Evolutionary conservation across 2,888 invertebrate genomes (phyloP), one percentile per base, ranked within the genome.

Genomic region (Lycaena phlaeas): DNA sequence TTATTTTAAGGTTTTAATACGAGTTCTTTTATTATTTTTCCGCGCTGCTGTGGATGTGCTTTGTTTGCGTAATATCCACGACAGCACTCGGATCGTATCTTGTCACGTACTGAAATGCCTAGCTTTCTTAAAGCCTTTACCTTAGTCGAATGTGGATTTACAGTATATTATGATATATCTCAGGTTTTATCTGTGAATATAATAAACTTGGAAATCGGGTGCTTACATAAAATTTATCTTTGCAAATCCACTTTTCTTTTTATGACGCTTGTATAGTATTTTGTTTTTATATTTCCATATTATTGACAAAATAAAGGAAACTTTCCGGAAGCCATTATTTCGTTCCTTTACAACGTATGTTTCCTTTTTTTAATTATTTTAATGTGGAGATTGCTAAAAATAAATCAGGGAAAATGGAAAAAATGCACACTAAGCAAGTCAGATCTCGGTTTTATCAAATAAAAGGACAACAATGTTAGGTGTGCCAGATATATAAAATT

Each of bases 61-160:
- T 39, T 30, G 25, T 39, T 30, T 30, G 14, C 36, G 22, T 22
- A 22, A 30, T 26, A 40, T 31, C 14, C 25, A 25, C 34, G 31
- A 10, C 14, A 10, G 4, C 10, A 17, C 27, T 26, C 4, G 12
- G 26, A 11, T 29, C 15, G n/a, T 14, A 31, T 31, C 15, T 11
- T 25, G 36, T 25, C 31, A 40, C 31, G 31, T 30, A 39, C 14
- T 31, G 9, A 9, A 36, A 27, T 14, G 27, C 31, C 40, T 31
- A 11, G 27, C 31, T 40, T 40, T 15, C 26, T 15, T 17, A 15
- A 25, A 26, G 11, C 11, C 36, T 14, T n/a, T n/a, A n/a, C n/a
- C n/a, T n/a, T n/a, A 27, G 31, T 40, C 10, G 31, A 40, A 31
- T 34, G 25, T 31, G 31, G 26, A 17, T 40, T 10, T 31, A 31